Evolutionary conservation across 2,113 vertebrate genomes (phyloP).

Genomic region (Talpa occidentalis): DNA sequence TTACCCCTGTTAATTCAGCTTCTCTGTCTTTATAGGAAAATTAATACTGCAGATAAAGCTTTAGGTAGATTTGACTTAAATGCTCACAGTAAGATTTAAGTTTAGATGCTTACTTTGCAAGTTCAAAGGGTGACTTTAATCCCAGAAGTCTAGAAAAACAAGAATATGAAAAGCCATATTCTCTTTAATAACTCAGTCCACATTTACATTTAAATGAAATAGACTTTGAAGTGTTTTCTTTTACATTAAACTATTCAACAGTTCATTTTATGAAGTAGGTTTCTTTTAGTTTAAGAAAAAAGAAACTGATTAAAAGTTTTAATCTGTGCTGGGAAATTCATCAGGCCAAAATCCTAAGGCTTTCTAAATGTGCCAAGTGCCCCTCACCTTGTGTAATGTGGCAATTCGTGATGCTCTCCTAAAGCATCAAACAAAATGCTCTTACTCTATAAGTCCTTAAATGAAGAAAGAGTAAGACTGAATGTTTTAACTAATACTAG

Average conservation of each 20-base stretch:
- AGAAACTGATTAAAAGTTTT: slow-evolving; percentile 74
- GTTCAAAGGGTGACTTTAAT: slow-evolving; percentile 75
- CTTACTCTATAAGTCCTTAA: slow-evolving; percentile 38
- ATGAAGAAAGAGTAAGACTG: slow-evolving; percentile 19
- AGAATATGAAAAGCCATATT: slow-evolving; percentile 69
- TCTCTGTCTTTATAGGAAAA: slow-evolving; percentile 21
- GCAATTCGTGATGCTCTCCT: slow-evolving; percentile 20
- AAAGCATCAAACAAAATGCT: slow-evolving; percentile 30
- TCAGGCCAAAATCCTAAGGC: slow-evolving; percentile 14
- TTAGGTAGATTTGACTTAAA: slow-evolving; percentile 56
- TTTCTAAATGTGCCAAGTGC: slow-evolving; percentile 59
- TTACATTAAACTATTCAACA: slow-evolving; percentile 70
- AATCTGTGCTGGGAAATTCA: slow-evolving; percentile 36
- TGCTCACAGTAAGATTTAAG: slow-evolving; percentile 32
- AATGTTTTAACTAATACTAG: neutral
- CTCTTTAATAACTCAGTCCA: slow-evolving; percentile 77
- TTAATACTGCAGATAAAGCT: slow-evolving; percentile 57
- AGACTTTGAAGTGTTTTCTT: slow-evolving; percentile 60
- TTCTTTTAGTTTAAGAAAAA: slow-evolving; percentile 62
- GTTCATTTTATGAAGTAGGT: slow-evolving; percentile 57
- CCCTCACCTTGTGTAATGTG: neutral
- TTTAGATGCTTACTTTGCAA: slow-evolving; percentile 70
- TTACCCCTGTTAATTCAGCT: slow-evolving; percentile 57
- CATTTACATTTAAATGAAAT: slow-evolving; percentile 86
- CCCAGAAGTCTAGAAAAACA: slow-evolving; percentile 67